Evolutionary conservation across 1,140 invertebrate genomes (phyloP), one percentile per base, ranked within the genome.

Genomic region (Habropoda laboriosa): DNA sequence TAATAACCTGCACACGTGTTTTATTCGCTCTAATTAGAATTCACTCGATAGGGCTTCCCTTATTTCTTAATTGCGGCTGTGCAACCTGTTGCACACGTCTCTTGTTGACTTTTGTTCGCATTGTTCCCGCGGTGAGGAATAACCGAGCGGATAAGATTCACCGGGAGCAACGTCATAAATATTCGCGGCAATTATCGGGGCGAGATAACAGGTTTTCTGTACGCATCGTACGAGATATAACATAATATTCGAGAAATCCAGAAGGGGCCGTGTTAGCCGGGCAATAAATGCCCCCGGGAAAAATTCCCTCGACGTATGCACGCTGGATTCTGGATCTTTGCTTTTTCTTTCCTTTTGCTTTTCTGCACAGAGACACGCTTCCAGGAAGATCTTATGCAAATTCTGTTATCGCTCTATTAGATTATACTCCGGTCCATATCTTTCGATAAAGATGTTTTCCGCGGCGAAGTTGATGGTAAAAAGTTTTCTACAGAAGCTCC

Each of bases 231-330:
- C 61, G 24, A 42, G 61, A 42, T 64, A 64, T 42, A 64, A 18
- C n/a, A 13, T 64, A 42, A 64, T 64, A 42, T 42, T 42, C 38
- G 61, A 63, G 35, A 63, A 63, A 63, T 63, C 16, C 38, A 42
- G 35, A n/a, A n/a, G 6, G 38, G 5, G 5, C 4, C 38, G 13
- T 24, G 24, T 30, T 35, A 10, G 35, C 10, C 24, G 35, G n/a
- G 60, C 13, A 61, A 38, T 61, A 35, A 61, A n/a, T 10, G 4
- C 4, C 58, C 3, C 58, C 3, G 32, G n/a, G 5, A 40, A 63
- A 63, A 8, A 40, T 24, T 40, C 60, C 13, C 24, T n/a, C n/a
- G n/a, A n/a, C n/a, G n/a, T 24, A 13, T 7, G 16, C 4, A 18
- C 13, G 16, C 5, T 38, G 4, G 32, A 4, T 12, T 24, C 35